Evolutionary conservation across 2,113 vertebrate genomes (phyloP).

Genomic region (Bufo gargarizans): DNA sequence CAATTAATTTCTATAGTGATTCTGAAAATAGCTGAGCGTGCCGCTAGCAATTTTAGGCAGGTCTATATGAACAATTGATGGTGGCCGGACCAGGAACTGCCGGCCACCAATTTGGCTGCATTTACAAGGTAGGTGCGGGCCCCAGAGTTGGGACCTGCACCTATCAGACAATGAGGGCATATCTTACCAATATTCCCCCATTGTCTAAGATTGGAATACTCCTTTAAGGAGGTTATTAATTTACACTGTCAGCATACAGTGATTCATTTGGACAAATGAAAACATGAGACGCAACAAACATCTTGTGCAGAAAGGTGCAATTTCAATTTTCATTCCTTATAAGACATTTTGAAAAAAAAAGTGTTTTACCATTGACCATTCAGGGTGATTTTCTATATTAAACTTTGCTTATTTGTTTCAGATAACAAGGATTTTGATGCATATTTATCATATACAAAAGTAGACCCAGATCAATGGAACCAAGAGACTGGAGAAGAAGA

Average conservation of each 20-base stretch:
- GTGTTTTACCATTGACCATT: not conserved
- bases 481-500: conserved; percentile 97
- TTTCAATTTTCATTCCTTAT: not conserved
- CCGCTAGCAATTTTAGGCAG: too few species aligned
- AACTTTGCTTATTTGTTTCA: conserved; percentile 63
- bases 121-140: too few species aligned
- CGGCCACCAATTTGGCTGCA: too few species aligned
- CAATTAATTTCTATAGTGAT: too few species aligned
- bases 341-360: not conserved
- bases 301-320: not conserved
- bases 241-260: not conserved
- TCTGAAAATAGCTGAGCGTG: too few species aligned
- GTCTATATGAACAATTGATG: too few species aligned
- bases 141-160: too few species aligned
- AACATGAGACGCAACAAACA: not conserved
- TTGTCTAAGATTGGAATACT: too few species aligned
- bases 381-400: not conserved
- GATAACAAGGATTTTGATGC: conserved; percentile 99
- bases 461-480: conserved; percentile 98
- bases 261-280: not conserved
- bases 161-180: too few species aligned
- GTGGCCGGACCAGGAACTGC: too few species aligned
- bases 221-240: too few species aligned
- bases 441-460: conserved; percentile 98
- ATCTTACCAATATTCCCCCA: too few species aligned